These are phyloP conservation scores for Orthochromis indermauri DNA, from an alignment of 2,113 vertebrate species.

Conservation along the genomic window DNA sequence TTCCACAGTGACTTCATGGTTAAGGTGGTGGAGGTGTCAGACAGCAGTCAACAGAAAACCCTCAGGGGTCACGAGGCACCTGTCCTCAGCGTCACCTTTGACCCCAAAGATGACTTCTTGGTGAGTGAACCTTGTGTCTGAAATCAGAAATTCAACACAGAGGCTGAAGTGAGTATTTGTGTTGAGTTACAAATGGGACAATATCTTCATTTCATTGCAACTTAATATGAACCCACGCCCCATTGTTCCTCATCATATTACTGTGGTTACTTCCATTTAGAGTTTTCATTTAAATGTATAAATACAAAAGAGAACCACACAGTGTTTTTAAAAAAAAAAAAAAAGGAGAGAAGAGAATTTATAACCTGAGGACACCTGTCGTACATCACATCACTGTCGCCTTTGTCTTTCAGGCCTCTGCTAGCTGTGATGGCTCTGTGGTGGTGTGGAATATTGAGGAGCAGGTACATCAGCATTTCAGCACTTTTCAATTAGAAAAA, in stretches of 20 bases:
- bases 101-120: constrained; percentile 86
- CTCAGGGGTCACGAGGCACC: constrained; percentile 90
- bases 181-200: neutral
- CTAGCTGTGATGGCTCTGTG: constrained; percentile 92
- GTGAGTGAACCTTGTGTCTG: constrained; percentile 60
- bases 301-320: neutral
- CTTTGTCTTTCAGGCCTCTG: constrained; percentile 74
- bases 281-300: neutral
- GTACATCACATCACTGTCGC: neutral
- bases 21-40: constrained; percentile 88
- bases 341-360: neutral
- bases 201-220: neutral
- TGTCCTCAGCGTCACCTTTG: constrained; percentile 88
- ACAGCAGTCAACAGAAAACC: constrained; percentile 90
- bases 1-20: constrained; percentile 87
- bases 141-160: neutral
- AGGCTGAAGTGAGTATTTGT: neutral
- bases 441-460: constrained; percentile 85
- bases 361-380: too few species aligned
- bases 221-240: neutral
- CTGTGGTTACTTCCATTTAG: neutral
- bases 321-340: neutral
- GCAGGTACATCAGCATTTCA: constrained; percentile 72
- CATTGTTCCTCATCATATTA: neutral
- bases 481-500: neutral